These are phyloP conservation scores for Pampus argenteus DNA, from an alignment of 2,797 vertebrate species.

Conservation along the genomic window DNA sequence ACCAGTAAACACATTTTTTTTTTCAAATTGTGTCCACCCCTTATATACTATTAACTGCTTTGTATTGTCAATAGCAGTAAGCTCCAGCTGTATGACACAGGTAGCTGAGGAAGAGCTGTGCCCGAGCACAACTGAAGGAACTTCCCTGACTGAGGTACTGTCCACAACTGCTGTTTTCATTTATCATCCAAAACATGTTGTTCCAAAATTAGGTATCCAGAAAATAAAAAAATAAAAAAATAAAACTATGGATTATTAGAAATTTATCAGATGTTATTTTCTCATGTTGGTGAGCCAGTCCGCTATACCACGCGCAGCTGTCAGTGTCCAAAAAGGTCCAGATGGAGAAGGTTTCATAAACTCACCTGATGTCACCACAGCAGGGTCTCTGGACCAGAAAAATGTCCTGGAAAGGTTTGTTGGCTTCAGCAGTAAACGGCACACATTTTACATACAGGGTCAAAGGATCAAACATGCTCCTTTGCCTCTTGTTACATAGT, in stretches of 20 bases:
- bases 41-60: neutral
- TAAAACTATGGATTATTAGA: neutral
- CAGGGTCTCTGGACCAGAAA: constrained; percentile 83
- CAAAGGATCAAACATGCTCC: neutral
- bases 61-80: constrained; percentile 41
- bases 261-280: constrained; percentile 1
- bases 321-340: constrained; percentile 5
- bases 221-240: neutral
- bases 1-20: neutral
- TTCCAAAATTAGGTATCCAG: neutral
- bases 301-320: neutral
- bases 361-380: constrained; percentile 29
- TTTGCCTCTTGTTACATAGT: neutral
- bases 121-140: constrained; percentile 29
- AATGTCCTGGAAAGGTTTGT: constrained; percentile 89
- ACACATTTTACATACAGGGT: neutral
- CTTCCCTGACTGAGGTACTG: constrained; percentile 49
- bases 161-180: neutral
- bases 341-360: constrained; percentile 27
- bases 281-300: constrained; percentile 27
- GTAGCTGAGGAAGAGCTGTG: constrained; percentile 42
- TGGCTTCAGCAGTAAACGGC: neutral
- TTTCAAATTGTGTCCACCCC: neutral
- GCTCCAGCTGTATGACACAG: constrained; percentile 28
- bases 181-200: neutral